Evolutionary conservation across 2,888 invertebrate genomes (phyloP).

Genomic region (Chymomyza amoena): DNA sequence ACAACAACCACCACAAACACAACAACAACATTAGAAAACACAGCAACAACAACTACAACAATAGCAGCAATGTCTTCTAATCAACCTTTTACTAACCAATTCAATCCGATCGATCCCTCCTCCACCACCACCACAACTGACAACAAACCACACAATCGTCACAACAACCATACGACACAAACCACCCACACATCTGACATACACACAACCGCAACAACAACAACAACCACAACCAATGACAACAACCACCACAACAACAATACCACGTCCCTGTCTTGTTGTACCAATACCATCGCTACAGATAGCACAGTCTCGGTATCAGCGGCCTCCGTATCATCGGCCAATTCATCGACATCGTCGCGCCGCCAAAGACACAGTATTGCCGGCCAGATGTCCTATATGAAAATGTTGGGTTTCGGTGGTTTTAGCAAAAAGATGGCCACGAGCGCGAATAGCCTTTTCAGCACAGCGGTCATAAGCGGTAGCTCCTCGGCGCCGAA

Average conservation of each 20-base stretch:
- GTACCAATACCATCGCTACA: slow-evolving; percentile 74
- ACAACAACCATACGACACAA: slow-evolving; percentile 29
- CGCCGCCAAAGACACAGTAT: slow-evolving; percentile 97
- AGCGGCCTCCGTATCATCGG: slow-evolving; percentile 72
- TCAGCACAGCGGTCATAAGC: slow-evolving; percentile 97
- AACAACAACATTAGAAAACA: slow-evolving; percentile 23
- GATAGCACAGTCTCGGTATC: slow-evolving; percentile 75
- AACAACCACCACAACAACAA: slow-evolving; percentile 36
- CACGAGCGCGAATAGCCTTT: slow-evolving; percentile 89
- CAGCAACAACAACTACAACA: slow-evolving; percentile 36
- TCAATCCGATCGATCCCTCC: slow-evolving; percentile 57
- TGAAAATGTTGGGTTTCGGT: slow-evolving; percentile 91
- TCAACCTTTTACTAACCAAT: slow-evolving; percentile 63
- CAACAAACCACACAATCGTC: slow-evolving; percentile 27
- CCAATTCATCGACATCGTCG: slow-evolving; percentile 79
- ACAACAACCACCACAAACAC: slow-evolving; percentile 16
- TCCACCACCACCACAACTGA: slow-evolving; percentile 47
- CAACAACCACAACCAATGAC: slow-evolving; percentile 33
- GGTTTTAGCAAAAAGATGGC: slow-evolving; percentile 84
- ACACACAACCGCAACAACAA: slow-evolving; percentile 15
- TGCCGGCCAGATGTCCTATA: slow-evolving; percentile 96
- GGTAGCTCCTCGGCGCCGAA: slow-evolving; percentile 96
- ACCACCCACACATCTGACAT: slow-evolving; percentile 23
- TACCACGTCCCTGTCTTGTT: slow-evolving; percentile 54
- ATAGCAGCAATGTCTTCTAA: slow-evolving; percentile 56